Evolutionary conservation across 2,888 invertebrate genomes (phyloP).

Genomic region (Trichopria drosophilae): DNA sequence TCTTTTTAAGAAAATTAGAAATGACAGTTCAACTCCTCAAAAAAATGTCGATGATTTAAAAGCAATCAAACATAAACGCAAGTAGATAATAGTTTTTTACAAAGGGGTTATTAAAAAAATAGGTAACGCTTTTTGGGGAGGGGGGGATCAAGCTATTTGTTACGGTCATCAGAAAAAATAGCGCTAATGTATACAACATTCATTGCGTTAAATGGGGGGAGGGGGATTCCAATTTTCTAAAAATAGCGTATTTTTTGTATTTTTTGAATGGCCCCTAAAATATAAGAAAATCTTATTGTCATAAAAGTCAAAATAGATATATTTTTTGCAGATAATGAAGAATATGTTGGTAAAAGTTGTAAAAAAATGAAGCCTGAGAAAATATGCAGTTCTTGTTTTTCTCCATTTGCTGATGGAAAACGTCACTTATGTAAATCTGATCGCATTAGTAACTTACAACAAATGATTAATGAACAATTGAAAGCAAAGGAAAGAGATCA

Average conservation of each 20-base stretch:
- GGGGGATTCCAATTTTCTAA: conserved; percentile 1
- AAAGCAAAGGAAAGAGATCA: conserved; percentile 7
- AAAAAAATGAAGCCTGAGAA: conserved; percentile 7
- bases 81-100: too few species aligned
- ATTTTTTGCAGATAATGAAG: conserved; percentile 5
- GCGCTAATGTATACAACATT: conserved; percentile 4
- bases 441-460: conserved; percentile 6
- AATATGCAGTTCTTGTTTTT: conserved; percentile 5
- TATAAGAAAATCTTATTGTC: too few species aligned
- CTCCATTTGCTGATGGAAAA: conserved; percentile 7
- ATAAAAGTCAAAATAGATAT: too few species aligned
- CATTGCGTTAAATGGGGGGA: conserved; percentile 3
- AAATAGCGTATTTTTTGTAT: conserved; percentile 5
- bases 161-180: conserved; percentile 3
- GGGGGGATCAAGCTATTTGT: conserved; percentile 3
- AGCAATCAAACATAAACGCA: too few species aligned
- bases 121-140: conserved; percentile 5
- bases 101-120: too few species aligned
- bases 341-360: conserved; percentile 7
- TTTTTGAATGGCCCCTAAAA: too few species aligned
- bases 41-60: too few species aligned
- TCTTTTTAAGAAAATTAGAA: too few species aligned
- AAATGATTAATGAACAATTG: conserved; percentile 7
- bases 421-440: conserved; percentile 5
- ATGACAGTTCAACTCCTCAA: too few species aligned